Evolutionary conservation across 2,888 invertebrate genomes (phyloP).

Genomic region (Brachynemurus nebulosus): DNA sequence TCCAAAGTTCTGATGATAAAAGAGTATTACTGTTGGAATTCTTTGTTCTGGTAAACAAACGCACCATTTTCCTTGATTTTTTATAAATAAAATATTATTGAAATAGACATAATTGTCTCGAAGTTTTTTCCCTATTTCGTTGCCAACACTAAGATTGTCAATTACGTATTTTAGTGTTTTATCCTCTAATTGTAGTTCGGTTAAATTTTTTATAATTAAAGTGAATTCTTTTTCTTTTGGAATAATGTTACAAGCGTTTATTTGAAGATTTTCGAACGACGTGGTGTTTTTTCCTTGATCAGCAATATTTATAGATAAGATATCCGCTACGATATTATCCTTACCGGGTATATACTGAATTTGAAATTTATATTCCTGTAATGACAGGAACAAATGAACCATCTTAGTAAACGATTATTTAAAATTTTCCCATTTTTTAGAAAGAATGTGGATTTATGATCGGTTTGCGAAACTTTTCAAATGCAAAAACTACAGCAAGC

Average conservation of each 20-base stretch:
- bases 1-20: too few relatives aligned
- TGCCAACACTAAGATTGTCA: background rate
- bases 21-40: too few relatives aligned
- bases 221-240: too few relatives aligned
- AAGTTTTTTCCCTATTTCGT: background rate
- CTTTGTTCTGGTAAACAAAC: too few relatives aligned
- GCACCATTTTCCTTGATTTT: background rate
- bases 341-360: constrained; percentile 9
- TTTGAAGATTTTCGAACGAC: background rate
- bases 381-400: constrained; percentile 11
- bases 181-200: background rate
- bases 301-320: constrained; percentile 10
- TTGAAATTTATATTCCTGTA: constrained; percentile 12
- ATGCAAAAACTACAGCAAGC: constrained; percentile 10
- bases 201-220: background rate
- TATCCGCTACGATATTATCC: constrained; percentile 12
- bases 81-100: background rate
- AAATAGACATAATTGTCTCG: background rate
- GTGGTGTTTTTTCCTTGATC: background rate
- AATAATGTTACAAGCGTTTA: too few relatives aligned
- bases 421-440: constrained; percentile 8
- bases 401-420: constrained; percentile 12
- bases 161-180: background rate
- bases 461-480: constrained; percentile 12
- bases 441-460: constrained; percentile 13